phyloP scores from a whole-genome alignment of 2,113 vertebrate genomes.

The Psophia crepitans region DNA sequence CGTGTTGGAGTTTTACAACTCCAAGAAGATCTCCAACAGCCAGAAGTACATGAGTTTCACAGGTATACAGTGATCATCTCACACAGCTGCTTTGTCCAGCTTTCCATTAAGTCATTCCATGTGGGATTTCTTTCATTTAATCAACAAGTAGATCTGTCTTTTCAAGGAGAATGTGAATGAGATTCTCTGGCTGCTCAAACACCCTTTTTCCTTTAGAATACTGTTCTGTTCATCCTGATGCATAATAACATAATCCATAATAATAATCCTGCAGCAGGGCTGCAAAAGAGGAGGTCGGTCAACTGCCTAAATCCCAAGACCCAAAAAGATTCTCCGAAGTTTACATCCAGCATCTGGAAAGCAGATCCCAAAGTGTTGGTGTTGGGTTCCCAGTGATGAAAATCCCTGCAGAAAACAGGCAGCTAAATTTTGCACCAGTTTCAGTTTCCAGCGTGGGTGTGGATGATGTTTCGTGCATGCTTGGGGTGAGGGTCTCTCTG shows the following conservation, averaged over 20 bases:
- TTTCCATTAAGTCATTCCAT: background rate
- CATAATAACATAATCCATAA: no score
- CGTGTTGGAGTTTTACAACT: slow-evolving; percentile 94
- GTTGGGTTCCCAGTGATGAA: background rate
- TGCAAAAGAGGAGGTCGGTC: background rate
- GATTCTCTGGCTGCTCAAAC: background rate
- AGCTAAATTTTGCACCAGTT: background rate
- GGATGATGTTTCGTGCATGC: background rate
- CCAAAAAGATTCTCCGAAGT: background rate
- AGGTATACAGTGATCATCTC: slow-evolving; percentile 52
- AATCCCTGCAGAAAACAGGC: background rate
- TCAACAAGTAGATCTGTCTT: background rate
- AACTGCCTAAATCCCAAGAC: background rate
- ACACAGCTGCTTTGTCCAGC: accelerated
- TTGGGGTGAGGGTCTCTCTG: background rate
- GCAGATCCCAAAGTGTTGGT: background rate
- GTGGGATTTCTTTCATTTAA: background rate
- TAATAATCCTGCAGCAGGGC: background rate
- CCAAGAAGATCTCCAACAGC: slow-evolving; percentile 91
- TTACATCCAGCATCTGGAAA: background rate
- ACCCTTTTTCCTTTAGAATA: background rate
- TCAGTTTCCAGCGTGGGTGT: background rate
- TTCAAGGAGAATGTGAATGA: background rate
- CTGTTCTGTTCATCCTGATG: background rate
- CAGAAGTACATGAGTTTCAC: slow-evolving; percentile 99